phyloP scores from a whole-genome alignment of 2,113 vertebrate genomes.

The Elaphurus davidianus region DNA sequence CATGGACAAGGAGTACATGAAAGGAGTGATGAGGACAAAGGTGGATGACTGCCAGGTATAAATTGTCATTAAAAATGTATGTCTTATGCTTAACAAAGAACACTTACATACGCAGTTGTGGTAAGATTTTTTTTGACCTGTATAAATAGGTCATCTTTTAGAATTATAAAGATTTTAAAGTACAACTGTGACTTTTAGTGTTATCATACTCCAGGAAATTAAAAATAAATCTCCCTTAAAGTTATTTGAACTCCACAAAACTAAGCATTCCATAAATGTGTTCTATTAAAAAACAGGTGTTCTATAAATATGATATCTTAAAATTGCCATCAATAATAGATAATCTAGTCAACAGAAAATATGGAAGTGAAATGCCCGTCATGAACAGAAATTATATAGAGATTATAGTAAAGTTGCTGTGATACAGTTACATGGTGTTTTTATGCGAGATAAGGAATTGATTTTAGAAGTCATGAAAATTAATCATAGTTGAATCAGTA shows the following conservation, averaged over 20 bases:
- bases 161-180: not conserved
- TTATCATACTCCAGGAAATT: not conserved
- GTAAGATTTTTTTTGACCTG: not conserved
- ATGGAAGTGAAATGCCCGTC: not conserved
- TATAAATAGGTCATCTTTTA: not conserved
- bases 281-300: not conserved
- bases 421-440: not conserved
- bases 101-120: not conserved
- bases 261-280: not conserved
- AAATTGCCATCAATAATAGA: conserved; percentile 26
- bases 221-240: not conserved
- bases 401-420: not conserved
- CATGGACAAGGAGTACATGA: conserved; percentile 99
- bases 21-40: conserved; percentile 98
- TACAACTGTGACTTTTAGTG: not conserved
- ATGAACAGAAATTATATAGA: conserved; percentile 9
- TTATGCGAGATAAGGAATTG: not conserved
- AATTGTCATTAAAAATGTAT: not conserved
- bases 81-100: not conserved
- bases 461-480: conserved; percentile 19
- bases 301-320: not conserved
- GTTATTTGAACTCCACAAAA: not conserved
- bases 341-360: not conserved
- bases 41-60: conserved; percentile 99
- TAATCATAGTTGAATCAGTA: not conserved